Percentiles rank a stretch among this genome's conserved stretches.
Evolutionary conservation across 2,888 invertebrate genomes (phyloP).

Genomic region (Julus scandinavius): DNA sequence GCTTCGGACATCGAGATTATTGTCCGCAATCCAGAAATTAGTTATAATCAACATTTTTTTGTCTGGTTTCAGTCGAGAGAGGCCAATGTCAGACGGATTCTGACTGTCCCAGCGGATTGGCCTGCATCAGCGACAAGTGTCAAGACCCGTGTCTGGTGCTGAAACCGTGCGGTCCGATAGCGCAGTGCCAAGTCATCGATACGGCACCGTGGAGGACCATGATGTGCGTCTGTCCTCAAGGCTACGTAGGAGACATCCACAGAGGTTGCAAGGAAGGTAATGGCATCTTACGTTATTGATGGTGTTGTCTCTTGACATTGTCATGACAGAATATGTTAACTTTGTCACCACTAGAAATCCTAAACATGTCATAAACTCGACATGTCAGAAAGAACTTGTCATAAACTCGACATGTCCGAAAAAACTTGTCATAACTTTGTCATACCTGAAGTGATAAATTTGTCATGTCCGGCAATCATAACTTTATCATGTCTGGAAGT

Average conservation of each 20-base stretch:
- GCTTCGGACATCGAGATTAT: too few relatives aligned
- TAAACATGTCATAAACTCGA: too few relatives aligned
- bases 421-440: too few relatives aligned
- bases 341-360: constrained; percentile 14
- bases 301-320: background rate
- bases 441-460: too few relatives aligned
- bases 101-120: constrained; percentile 82
- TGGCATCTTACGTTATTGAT: background rate
- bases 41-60: too few relatives aligned
- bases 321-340: too few relatives aligned
- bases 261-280: constrained; percentile 58
- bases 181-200: constrained; percentile 79
- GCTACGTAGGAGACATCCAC: constrained; percentile 58
- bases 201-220: constrained; percentile 87
- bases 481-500: too few relatives aligned
- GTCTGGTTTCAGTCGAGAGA: constrained; percentile 60
- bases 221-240: constrained; percentile 74
- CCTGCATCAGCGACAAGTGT: constrained; percentile 84
- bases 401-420: too few relatives aligned
- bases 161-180: constrained; percentile 59
- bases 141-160: constrained; percentile 71
- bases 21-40: too few relatives aligned
- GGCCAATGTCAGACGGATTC: constrained; percentile 80
- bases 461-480: too few relatives aligned
- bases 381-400: background rate